These are phyloP conservation scores for Ptyas mucosa DNA, from an alignment of 2,113 vertebrate genomes.

Conservation along the genomic window DNA sequence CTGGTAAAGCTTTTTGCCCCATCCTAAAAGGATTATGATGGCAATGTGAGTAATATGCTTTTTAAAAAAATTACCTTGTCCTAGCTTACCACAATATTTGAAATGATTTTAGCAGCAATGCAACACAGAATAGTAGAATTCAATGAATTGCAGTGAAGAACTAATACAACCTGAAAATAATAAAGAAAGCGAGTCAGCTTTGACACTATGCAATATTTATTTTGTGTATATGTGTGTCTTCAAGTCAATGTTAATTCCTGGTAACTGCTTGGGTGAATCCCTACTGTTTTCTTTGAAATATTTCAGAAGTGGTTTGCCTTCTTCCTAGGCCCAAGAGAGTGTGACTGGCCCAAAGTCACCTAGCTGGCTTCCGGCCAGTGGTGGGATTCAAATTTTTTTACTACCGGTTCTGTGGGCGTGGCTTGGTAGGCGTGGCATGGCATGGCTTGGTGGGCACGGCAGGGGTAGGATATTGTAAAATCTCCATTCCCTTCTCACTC, in stretches of 20 bases:
- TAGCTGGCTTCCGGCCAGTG: not conserved
- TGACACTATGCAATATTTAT: not conserved
- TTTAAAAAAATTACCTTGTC: not conserved
- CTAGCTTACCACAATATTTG: not conserved
- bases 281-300: not conserved
- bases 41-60: not conserved
- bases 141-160: not conserved
- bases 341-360: not conserved
- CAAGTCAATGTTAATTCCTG: not conserved
- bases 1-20: not conserved
- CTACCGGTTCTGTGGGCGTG: too few species aligned
- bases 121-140: not conserved
- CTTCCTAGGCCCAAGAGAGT: not conserved
- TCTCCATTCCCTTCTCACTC: too few species aligned
- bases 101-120: not conserved
- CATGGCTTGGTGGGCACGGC: too few species aligned
- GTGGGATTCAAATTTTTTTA: too few species aligned
- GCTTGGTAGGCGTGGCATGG: too few species aligned
- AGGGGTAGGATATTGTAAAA: too few species aligned
- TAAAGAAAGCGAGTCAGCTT: too few species aligned
- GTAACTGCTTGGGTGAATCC: not conserved
- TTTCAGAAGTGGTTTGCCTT: not conserved
- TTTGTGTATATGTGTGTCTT: not conserved
- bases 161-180: not conserved
- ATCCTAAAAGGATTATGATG: not conserved